Evolutionary conservation across 2,797 vertebrate species (phyloP).

Genomic region (Propithecus deckenii): DNA sequence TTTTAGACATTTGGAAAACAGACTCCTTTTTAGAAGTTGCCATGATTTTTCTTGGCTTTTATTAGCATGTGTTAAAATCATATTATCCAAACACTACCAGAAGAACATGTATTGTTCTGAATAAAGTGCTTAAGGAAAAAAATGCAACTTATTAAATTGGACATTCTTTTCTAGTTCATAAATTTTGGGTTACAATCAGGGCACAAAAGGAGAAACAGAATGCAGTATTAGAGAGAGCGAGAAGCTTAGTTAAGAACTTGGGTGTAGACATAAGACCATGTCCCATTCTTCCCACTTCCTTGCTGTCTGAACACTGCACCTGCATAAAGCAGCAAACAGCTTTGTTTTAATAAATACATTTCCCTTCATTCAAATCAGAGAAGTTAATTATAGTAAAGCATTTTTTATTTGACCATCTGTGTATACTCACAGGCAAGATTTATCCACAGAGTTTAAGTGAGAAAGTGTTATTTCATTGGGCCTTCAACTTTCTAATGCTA

Average conservation of each 20-base stretch:
- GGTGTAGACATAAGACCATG: slow-evolving; percentile 52
- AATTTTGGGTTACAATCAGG: slow-evolving; percentile 78
- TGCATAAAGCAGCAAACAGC: slow-evolving; percentile 66
- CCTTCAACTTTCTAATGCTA: slow-evolving; percentile 70
- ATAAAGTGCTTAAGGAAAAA: slow-evolving; percentile 81
- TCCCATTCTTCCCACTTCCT: slow-evolving; percentile 58
- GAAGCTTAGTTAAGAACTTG: slow-evolving; percentile 64
- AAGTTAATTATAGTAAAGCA: slow-evolving; percentile 82
- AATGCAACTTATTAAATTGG: slow-evolving; percentile 78
- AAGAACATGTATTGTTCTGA: slow-evolving; percentile 78
- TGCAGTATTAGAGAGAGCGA: slow-evolving; percentile 67
- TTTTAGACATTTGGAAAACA: slow-evolving; percentile 74
- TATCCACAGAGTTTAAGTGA: slow-evolving; percentile 83
- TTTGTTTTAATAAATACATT: slow-evolving; percentile 77
- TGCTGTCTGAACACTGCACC: slow-evolving; percentile 68
- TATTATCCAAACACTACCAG: slow-evolving; percentile 79
- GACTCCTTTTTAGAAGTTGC: slow-evolving; percentile 75
- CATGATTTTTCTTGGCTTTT: slow-evolving; percentile 78
- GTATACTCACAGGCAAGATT: slow-evolving; percentile 83
- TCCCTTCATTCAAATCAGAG: slow-evolving; percentile 81
- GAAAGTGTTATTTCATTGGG: slow-evolving; percentile 79
- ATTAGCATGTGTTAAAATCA: slow-evolving; percentile 81
- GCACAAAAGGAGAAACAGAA: slow-evolving; percentile 76
- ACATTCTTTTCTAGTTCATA: slow-evolving; percentile 80
- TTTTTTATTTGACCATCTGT: slow-evolving; percentile 83